Evolutionary conservation across 92 coral and sea anemone species (phyloP), one percentile per base, ranked within the genome.

Genomic region (Parazoanthus atlanticus): DNA sequence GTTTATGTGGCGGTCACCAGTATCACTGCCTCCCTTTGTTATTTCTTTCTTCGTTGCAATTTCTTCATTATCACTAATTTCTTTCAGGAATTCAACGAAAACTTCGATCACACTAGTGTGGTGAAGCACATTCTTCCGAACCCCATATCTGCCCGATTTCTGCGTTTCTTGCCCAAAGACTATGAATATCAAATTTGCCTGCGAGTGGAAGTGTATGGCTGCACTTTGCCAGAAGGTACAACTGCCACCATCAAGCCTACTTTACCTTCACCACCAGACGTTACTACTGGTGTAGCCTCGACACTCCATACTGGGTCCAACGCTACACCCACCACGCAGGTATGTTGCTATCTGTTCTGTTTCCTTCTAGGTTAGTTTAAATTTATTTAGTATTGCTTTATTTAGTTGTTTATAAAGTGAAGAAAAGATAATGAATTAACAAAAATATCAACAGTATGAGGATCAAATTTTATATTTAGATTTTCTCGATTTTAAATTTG

Each of bases 201-300:
- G 66, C 87, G 87, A 28, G 87, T 84, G 25, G 87, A 84, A 31
- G 87, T 84, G 64, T 84, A 84, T 67, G 87, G 87, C 8, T 84
- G 87, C 65, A 84, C 78, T 28, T 12, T 41, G 43, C 87, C 87
- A 7, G 78, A 84, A 43, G 87, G 87, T 15, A 67, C 87, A 23
- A 56, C 71, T 43, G 52, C 77, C 49, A n/a, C 26, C 58, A 43
- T 8, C 43, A 16, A 46, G 64, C 87, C 87, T 17, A 84, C 87
- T 6, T 47, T 84, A 17, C 87, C 87, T 5, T 28, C 87, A 26
- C 74, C 32, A 82, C 32, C 34, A 16, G 52, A 11, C 13, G 8
- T 23, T 11, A 25, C 76, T 26, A 69, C 86, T 66, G 23, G 0
- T 16, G n/a, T 1, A 23, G 23, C 3, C 7, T 36, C 79, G 0